Evolutionary conservation across 2,797 vertebrate genomes (phyloP).

Genomic region (Chelonia mydas): DNA sequence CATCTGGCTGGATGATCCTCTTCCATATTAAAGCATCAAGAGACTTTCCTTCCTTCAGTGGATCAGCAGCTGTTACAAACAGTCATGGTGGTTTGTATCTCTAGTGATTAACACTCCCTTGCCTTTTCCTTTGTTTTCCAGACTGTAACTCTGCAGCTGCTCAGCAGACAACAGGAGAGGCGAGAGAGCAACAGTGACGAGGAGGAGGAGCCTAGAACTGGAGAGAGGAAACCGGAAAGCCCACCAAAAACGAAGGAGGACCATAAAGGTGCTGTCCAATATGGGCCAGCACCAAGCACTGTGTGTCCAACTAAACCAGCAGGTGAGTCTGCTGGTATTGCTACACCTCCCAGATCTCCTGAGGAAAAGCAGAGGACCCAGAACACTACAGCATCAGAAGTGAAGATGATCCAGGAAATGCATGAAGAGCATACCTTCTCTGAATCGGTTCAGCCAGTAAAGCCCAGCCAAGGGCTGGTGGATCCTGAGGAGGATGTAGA

Average conservation of each 20-base stretch:
- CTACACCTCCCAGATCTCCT: neutral
- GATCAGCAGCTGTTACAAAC: neutral
- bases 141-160: slow-evolving; percentile 82
- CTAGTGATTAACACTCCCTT: accelerated
- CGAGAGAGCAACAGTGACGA: slow-evolving; percentile 35
- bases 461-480: neutral
- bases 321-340: neutral
- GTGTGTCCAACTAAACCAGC: neutral
- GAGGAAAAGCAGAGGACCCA: neutral
- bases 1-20: neutral
- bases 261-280: accelerated
- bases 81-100: neutral
- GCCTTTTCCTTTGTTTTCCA: slow-evolving; percentile 45
- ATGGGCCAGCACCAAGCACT: neutral
- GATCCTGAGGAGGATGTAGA: neutral
- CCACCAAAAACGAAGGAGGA: slow-evolving; percentile 21
- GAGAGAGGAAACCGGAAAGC: neutral
- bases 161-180: slow-evolving; percentile 70
- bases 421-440: neutral
- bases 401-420: neutral
- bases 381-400: neutral
- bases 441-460: accelerated
- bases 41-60: neutral
- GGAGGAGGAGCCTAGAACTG: slow-evolving; percentile 3
- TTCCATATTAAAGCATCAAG: neutral